Evolutionary conservation across 2,113 vertebrate genomes (phyloP), one percentile per base, ranked within the genome.

Genomic region (Pluvianellus socialis): DNA sequence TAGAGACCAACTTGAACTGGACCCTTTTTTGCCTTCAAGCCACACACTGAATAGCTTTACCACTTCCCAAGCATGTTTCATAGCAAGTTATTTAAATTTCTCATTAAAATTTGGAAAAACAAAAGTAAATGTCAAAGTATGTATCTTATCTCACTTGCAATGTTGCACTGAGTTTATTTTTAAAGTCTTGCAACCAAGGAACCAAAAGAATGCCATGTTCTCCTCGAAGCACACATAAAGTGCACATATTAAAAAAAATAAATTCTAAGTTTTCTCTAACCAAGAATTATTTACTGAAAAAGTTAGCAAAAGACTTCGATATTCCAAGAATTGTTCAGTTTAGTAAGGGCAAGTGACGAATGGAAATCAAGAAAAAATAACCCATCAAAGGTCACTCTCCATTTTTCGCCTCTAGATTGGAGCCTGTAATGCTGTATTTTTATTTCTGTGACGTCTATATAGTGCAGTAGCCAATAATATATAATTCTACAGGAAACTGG

Each of bases 121-220:
- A 94, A 92, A 96, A 89, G 65, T 79, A 92, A 95, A 97, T 76
- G 91, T 91, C 92, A 96, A 89, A 96, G 80, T 79, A 89, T 53
- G 61, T 66, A 44, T 92, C 71, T 87, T 75, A 35, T 94, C 86
- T 92, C 83, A 80, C 89, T 89, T 92, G 88, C 77, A 94, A 32
- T 70, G 61, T 89, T 95, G 86, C 84, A 66, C 73, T 30, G 66
- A 71, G 66, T 89, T 96, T 97, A 88, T 94, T 97, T 96, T 93
- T 97, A 85, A 96, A 96, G 76, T 50, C 58, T 88, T 91, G 62
- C 80, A 95, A 90, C 79, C 80, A 89, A 87, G 89, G 71, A 97
- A 95, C 58, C 62, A 79, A 73, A 93, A 95, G 91, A 97, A 91
- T 92, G 81, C 77, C 92, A 95, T 79, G 77, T 91, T 94, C 84